Evolutionary conservation across 2,888 invertebrate species (phyloP), one percentile per base, ranked within the genome.

Genomic region (Tortrix viridana): DNA sequence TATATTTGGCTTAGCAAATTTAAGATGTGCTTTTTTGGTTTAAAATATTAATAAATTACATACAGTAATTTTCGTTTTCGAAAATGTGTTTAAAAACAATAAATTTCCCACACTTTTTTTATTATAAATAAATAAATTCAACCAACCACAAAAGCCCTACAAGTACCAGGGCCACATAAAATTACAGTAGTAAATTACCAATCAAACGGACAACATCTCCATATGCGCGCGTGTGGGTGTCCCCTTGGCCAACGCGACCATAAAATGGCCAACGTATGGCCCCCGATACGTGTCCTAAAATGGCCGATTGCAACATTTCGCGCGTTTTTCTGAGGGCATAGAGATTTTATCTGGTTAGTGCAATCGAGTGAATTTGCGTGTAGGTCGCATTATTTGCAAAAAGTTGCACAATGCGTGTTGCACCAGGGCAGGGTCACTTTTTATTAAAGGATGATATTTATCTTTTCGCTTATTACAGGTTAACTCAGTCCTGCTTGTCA

Each of bases 261-360:
- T 71, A 71, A 71, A 71, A 61, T 63, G 65, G 43, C 18, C 47
- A 57, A 70, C 57, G 68, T 58, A 71, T 66, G 49, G 66, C 54
- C 64, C 53, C 20, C 65, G 26, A 53, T 60, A 52, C 54, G 60
- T 62, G 48, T 50, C 49, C 69, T 64, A 60, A 67, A 68, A 70
- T 65, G 67, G 69, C 56, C 60, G 67, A 64, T 54, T 60, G 47
- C 48, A 54, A 59, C 65, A 55, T 52, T 68, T 62, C 48, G 60
- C 60, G 53, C 48, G 32, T 61, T 50, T 54, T 55, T 53, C 55
- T 48, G 43, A 32, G 12, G 32, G 14, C 50, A 57, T 61, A 61
- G 50, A 61, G 52, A 56, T 61, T 65, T 65, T 65, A 65, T 62
- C 62, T 57, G 56, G 14, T 57, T 62, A 62, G 50, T 23, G 62